Conservation (phyloP, 2,797 vertebrate genomes). For the Esox lucius region DNA sequence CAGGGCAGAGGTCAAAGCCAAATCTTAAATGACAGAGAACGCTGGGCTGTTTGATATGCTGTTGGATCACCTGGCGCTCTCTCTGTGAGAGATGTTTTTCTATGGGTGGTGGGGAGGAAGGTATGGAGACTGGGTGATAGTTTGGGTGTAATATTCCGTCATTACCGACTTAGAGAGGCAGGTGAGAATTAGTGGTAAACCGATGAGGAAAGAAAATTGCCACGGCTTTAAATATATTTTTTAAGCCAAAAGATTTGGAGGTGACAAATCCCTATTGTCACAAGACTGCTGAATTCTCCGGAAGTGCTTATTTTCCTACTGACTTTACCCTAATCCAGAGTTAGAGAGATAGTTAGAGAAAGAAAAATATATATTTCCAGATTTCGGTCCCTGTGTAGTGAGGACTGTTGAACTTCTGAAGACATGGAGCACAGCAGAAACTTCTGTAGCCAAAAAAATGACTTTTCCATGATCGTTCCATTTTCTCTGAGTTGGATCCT, state of each 20-base stretch:
- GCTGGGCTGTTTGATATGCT: slow-evolving; percentile 50
- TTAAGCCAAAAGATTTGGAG: slow-evolving; percentile 44
- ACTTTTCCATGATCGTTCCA: neutral
- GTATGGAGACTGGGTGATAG: slow-evolving; percentile 29
- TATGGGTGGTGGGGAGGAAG: slow-evolving; percentile 14
- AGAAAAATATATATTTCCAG: slow-evolving; percentile 16
- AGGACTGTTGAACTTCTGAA: slow-evolving; percentile 45
- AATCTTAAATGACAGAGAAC: slow-evolving; percentile 63
- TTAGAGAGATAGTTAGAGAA: slow-evolving; percentile 37
- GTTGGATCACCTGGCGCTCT: slow-evolving; percentile 5
- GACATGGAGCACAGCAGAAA: slow-evolving; percentile 37
- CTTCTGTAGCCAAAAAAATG: slow-evolving; percentile 41
- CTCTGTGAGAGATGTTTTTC: slow-evolving; percentile 27
- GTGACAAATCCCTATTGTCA: slow-evolving; percentile 63
- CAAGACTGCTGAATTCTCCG: slow-evolving; percentile 61
- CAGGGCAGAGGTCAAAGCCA: slow-evolving; percentile 69
- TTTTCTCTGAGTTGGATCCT: neutral
- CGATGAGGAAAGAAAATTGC: slow-evolving; percentile 31
- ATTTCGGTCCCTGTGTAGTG: slow-evolving; percentile 43
- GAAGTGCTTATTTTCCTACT: slow-evolving; percentile 49
- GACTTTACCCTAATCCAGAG: slow-evolving; percentile 48
- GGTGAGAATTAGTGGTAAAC: slow-evolving; percentile 59
- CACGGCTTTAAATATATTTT: neutral
- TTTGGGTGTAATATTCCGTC: slow-evolving; percentile 61
- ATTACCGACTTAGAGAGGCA: slow-evolving; percentile 52